Percentiles rank a stretch among this genome's conserved stretches.
Evolutionary conservation across 2,888 invertebrate genomes (phyloP).

Genomic region (Dascillus cervinus): DNA sequence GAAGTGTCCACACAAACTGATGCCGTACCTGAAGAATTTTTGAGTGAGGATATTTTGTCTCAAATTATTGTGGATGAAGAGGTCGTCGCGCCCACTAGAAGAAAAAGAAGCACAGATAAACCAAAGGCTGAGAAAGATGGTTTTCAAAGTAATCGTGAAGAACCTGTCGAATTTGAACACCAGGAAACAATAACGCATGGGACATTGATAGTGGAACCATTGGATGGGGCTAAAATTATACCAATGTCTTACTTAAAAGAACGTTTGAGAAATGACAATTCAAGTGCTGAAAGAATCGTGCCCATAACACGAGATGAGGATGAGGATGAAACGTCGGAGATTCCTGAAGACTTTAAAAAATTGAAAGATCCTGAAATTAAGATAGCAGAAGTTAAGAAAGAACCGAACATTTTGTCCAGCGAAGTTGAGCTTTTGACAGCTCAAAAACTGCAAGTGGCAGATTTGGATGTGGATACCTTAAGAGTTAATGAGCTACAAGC

Average conservation of each 20-base stretch:
- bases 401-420: conserved; percentile 5
- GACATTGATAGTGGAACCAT: conserved; percentile 56
- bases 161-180: conserved; percentile 5
- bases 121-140: conserved; percentile 46
- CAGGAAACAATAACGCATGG: conserved; percentile 59
- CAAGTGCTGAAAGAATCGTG: neutral
- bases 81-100: conserved; percentile 50
- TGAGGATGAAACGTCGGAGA: conserved; percentile 32
- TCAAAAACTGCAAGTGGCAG: conserved; percentile 60
- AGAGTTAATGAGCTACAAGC: conserved; percentile 74
- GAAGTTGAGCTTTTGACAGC: conserved; percentile 45
- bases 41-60: conserved; percentile 49
- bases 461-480: conserved; percentile 70
- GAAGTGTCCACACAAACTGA: conserved; percentile 81
- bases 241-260: conserved; percentile 20
- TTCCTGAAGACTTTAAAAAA: conserved; percentile 31
- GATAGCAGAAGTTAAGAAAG: conserved; percentile 2
- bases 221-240: conserved; percentile 42
- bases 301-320: conserved; percentile 23
- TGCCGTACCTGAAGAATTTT: conserved; percentile 71
- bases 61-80: conserved; percentile 54
- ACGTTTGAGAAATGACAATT: neutral
- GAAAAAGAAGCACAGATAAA: conserved; percentile 54
- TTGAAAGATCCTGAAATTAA: conserved; percentile 27
- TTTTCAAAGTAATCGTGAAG: neutral